Base-by-base conservation (phyloP, 2,797 vertebrate genomes). In the Xenopus petersii region DNA sequence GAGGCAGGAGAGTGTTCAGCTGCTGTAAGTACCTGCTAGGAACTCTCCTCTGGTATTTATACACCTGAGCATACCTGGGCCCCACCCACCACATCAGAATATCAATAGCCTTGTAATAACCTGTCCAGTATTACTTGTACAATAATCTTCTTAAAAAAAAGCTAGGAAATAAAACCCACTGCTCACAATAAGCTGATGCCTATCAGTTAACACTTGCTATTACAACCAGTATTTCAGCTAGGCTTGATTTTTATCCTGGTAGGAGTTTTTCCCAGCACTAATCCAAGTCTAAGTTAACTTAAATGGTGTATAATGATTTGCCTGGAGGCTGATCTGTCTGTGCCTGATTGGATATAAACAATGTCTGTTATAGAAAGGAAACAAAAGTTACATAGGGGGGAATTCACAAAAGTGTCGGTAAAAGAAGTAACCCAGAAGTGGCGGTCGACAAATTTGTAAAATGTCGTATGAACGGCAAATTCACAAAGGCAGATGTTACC, bases 281-380 rank as follows among this genome's bases (percentile, higher is more conserved):
- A 63, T 86, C 93, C 94, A 95, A 88, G 81, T 89, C 90, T 89
- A 90, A 85, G 87, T 94, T 92, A 93, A 83, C 89, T 80, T 84
- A 81, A 86, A 70, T 82, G 72, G 76, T 82, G 83, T 77, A 80
- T 80, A 71, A 75, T 75, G 83, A 80, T 88, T 89, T 84, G 85
- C 81, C 79, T 26, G 58, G 86, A 84, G 80, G 84, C 67, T 93
- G 94, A 96, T 91, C 88, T 88, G 94, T 92, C 93, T 84, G 67
- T 83, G 68, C 70, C 47, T 86, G 88, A 97, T 95, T 96, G 94
- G 94, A 30, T 89, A 55, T 56, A 76, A 75, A 75, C 69, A 55
- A 80, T 73, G 68, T 75, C 73, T 76, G 78, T 67, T 55, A 73
- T 75, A 70, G 6, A 71, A 56, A 80, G 83, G 79, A 81, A 76